Evolutionary conservation across 2,797 vertebrate species (phyloP).

Genomic region (Steatocranus sp.): DNA sequence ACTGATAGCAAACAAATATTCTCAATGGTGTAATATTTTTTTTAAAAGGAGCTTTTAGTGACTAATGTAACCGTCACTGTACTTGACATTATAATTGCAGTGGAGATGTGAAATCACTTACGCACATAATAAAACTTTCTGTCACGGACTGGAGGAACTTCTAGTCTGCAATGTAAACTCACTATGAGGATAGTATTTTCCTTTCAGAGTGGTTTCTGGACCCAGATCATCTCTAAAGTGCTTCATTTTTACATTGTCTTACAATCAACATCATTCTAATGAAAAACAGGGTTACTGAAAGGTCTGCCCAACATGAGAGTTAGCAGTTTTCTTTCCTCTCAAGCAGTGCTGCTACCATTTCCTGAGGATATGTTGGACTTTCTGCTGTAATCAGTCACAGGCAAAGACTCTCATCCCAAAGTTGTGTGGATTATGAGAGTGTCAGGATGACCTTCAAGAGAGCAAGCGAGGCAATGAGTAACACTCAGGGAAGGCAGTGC

Average conservation of each 20-base stretch:
- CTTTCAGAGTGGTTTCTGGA: neutral
- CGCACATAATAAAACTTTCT: neutral
- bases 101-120: neutral
- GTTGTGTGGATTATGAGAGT: conserved; percentile 33
- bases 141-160: neutral
- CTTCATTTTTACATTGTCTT: neutral
- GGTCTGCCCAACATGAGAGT: conserved; percentile 14
- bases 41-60: neutral
- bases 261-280: conserved; percentile 8
- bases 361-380: conserved; percentile 32
- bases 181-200: neutral
- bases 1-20: neutral
- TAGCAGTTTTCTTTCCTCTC: conserved; percentile 5
- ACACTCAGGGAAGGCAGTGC: neutral
- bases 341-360: neutral
- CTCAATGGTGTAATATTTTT: neutral
- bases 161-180: neutral
- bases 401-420: conserved; percentile 19
- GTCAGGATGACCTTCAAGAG: conserved; percentile 37
- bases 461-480: neutral
- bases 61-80: neutral
- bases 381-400: conserved; percentile 24
- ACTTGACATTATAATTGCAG: neutral
- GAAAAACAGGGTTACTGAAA: conserved; percentile 26
- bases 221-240: neutral